Evolutionary conservation across 2,888 invertebrate genomes (phyloP).

Genomic region (Enchytraeus crypticus): DNA sequence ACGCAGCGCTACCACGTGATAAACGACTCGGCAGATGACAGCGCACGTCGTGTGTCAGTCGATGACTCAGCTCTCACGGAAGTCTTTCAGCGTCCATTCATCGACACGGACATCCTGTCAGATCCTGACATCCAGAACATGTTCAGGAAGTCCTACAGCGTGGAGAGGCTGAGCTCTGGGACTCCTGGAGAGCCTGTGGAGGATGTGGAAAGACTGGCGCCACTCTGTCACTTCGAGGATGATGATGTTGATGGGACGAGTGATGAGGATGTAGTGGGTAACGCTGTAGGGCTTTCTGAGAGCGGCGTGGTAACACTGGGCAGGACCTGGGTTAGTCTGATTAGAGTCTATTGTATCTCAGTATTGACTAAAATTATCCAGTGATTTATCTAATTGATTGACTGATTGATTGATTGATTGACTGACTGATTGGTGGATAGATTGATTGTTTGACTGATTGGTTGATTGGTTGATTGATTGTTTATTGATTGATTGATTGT

Average conservation of each 20-base stretch:
- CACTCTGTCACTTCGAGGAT: too few species aligned
- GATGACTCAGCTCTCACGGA: slow-evolving; percentile 29
- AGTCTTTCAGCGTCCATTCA: slow-evolving; percentile 42
- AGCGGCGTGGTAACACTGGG: neutral
- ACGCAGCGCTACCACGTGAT: slow-evolving; percentile 23
- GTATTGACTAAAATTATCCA: neutral
- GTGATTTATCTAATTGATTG: too few species aligned
- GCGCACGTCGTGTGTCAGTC: slow-evolving; percentile 1
- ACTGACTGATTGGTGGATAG: too few species aligned
- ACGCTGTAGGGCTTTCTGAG: neutral
- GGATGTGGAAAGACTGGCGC: slow-evolving; percentile 8
- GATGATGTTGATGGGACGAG: neutral
- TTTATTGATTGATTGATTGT: too few species aligned
- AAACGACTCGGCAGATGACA: neutral
- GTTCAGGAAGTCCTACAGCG: slow-evolving; percentile 39
- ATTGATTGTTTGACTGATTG: too few species aligned
- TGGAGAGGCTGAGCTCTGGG: slow-evolving; percentile 31
- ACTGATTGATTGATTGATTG: too few species aligned
- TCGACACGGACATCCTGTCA: slow-evolving; percentile 59
- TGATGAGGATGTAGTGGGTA: neutral
- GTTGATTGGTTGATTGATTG: too few species aligned
- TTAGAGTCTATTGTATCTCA: neutral
- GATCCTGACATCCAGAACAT: slow-evolving; percentile 51
- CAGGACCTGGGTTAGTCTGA: neutral
- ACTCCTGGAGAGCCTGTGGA: neutral